Evolutionary conservation across 1,140 invertebrate genomes (phyloP).

Genomic region (Halictus rubicundus): DNA sequence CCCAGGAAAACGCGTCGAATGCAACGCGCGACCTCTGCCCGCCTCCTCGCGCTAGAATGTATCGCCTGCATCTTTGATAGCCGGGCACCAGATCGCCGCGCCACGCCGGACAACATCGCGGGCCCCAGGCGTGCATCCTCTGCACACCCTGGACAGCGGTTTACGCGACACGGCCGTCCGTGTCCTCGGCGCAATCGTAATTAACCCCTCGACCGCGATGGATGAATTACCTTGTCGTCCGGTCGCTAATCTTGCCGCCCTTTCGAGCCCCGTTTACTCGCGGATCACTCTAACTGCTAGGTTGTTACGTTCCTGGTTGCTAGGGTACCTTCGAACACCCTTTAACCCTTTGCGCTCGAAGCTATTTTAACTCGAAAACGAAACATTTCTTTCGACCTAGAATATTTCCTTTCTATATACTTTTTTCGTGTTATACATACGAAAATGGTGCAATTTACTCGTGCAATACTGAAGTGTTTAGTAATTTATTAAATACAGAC

Average conservation of each 20-base stretch:
- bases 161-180: not conserved
- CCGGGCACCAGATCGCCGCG: not conserved
- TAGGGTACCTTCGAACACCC: too few relatives aligned
- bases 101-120: not conserved
- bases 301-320: too few relatives aligned
- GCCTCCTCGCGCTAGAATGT: not conserved
- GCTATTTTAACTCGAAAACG: too few relatives aligned
- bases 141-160: not conserved
- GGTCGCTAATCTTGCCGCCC: not conserved
- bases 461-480: too few relatives aligned
- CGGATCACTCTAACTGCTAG: too few relatives aligned
- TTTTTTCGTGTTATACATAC: too few relatives aligned
- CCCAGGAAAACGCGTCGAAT: conserved; percentile 1
- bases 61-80: conserved; percentile 38
- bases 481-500: too few relatives aligned
- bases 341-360: too few relatives aligned
- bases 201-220: not conserved
- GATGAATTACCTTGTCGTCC: not conserved
- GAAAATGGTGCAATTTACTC: too few relatives aligned
- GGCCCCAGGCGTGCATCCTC: not conserved
- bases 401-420: too few relatives aligned
- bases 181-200: not conserved
- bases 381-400: too few relatives aligned
- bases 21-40: not conserved
- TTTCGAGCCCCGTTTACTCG: too few relatives aligned